Evolutionary conservation across 2,113 vertebrate genomes (phyloP), one percentile per base, ranked within the genome.

Genomic region (Xiphophorus couchianus): DNA sequence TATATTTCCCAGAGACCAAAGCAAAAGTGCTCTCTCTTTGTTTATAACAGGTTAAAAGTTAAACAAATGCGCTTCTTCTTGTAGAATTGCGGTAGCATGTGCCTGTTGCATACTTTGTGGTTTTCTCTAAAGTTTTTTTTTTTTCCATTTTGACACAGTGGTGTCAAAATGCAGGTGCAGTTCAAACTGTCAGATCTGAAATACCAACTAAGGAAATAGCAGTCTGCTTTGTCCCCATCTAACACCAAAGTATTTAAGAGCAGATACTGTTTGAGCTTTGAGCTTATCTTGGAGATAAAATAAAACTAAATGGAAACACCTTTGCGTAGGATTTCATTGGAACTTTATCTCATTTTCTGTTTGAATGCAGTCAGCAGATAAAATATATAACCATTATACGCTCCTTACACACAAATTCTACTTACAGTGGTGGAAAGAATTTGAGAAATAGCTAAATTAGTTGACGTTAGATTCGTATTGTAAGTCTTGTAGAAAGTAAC

Each of bases 151-250:
- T 81, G 82, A 84, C 19, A 75, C 74, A 72, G 62, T 30, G 63
- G 80, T 78, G 81, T 78, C 79, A 93, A 90, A 28, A 28, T 28
- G 82, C 87, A 92, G 91, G 90, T 92, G 91, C 86, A 88, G 82
- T 81, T 86, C 70, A 82, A 87, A 82, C 79, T 86, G 89, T 87
- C 86, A 75, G 48, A 75, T 87, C 85, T 88, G 87, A 93, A 87
- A 91, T 76, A 91, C 69, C 69, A 81, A 60, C 15, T 72, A 69
- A 90, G 89, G 88, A 90, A 91, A 93, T 90, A 81, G 82, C 81
- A 83, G 44, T 25, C 66, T 75, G 79, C 69, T 76, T 85, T 86
- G 86, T 89, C 87, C 91, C 84, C 68, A 75, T 88, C 62, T 88
- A 86, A 91, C 89, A 90, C 80, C 69, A 33, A 33, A 66, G 65